phyloP scores from a whole-genome alignment of 2,888 invertebrate species.

The Acanthosoma haemorrhoidale region DNA sequence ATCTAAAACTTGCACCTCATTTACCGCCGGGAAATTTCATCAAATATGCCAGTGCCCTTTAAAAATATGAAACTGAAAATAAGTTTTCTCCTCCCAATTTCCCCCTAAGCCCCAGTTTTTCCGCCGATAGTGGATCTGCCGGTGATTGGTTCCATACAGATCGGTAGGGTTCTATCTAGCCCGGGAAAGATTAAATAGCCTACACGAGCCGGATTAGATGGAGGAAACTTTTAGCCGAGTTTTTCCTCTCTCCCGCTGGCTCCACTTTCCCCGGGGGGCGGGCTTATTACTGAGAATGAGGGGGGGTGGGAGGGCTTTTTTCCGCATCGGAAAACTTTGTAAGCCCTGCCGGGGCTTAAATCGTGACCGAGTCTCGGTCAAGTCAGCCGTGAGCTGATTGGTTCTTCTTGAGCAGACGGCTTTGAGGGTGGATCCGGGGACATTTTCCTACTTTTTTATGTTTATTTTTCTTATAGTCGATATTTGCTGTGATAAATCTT shows the following conservation, averaged over 20 bases:
- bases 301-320: background rate
- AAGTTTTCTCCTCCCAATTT: background rate
- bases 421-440: background rate
- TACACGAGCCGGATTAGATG: constrained; percentile 12
- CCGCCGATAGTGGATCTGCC: background rate
- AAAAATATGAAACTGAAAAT: constrained; percentile 5
- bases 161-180: background rate
- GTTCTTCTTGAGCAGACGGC: background rate
- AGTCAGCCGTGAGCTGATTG: background rate
- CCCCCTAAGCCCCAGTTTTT: background rate
- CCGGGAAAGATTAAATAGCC: constrained; percentile 10
- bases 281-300: background rate
- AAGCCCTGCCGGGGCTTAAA: constrained; percentile 1
- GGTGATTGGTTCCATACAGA: constrained; percentile 5
- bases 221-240: background rate
- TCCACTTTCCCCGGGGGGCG: background rate
- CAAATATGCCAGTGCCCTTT: background rate
- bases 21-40: background rate
- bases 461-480: background rate
- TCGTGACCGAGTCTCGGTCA: background rate
- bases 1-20: background rate
- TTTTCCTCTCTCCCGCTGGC: background rate
- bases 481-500: too few species aligned
- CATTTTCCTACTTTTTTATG: background rate
- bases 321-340: constrained; percentile 14